phyloP scores from a whole-genome alignment of 2,113 vertebrate genomes.

The Sander vitreus region DNA sequence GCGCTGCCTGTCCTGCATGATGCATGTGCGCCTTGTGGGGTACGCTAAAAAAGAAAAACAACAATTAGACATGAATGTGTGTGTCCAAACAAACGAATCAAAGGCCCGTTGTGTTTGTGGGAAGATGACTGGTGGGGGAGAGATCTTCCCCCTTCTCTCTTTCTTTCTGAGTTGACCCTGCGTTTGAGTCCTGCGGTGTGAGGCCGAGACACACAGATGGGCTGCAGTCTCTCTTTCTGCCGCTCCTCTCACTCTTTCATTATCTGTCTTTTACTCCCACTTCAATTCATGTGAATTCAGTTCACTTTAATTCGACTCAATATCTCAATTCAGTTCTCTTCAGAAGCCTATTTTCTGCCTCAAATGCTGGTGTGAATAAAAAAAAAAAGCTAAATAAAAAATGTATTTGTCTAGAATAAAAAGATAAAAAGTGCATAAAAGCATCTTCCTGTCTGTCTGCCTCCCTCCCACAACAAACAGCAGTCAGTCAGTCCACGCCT shows the following conservation, averaged over 20 bases:
- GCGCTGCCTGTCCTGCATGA: conserved; percentile 60
- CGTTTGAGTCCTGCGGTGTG: conserved; percentile 88
- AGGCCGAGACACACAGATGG: conserved; percentile 91
- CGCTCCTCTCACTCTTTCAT: conserved; percentile 53
- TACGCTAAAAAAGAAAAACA: conserved; percentile 90
- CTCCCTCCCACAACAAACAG: conserved; percentile 45
- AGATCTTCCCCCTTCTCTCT: conserved; percentile 75
- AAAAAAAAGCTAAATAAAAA: not conserved
- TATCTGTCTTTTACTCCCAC: conserved; percentile 45
- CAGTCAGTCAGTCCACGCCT: conserved; percentile 44
- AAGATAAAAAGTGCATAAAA: not conserved
- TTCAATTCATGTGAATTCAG: conserved; percentile 47
- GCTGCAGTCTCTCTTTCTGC: conserved; percentile 77
- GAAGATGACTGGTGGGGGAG: conserved; percentile 84
- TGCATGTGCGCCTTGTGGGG: conserved; percentile 86
- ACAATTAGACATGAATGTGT: conserved; percentile 95
- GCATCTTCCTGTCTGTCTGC: conserved; percentile 2
- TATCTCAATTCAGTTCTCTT: conserved; percentile 4
- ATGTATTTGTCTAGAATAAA: not conserved
- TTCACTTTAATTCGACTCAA: conserved; percentile 44
- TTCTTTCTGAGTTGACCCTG: conserved; percentile 84
- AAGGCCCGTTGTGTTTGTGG: conserved; percentile 87
- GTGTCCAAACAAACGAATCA: conserved; percentile 95
- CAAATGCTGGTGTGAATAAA: not conserved
- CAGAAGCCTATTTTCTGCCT: not conserved